phyloP scores from a whole-genome alignment of 2,113 vertebrate genomes.

The Campylomormyrus numenius region DNA sequence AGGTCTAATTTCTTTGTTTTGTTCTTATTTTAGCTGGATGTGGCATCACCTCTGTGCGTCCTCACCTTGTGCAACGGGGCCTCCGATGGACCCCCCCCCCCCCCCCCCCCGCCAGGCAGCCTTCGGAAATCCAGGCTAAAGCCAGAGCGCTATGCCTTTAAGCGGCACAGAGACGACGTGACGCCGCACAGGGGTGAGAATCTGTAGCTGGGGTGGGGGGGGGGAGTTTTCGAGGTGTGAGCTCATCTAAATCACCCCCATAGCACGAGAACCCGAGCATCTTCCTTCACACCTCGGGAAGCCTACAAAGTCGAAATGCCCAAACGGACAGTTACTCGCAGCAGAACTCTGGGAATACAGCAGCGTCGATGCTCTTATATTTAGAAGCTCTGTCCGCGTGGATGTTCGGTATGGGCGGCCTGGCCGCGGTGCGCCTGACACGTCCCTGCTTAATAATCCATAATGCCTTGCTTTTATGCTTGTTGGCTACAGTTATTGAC shows the following conservation, averaged over 20 bases:
- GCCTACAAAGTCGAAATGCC: background rate
- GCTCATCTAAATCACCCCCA: background rate
- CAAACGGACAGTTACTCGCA: background rate
- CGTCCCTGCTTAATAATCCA: background rate
- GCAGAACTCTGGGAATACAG: background rate
- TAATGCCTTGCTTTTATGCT: background rate
- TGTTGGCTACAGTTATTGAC: background rate
- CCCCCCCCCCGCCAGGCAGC: background rate
- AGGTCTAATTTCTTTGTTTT: background rate
- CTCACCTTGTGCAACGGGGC: background rate
- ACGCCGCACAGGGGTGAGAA: background rate
- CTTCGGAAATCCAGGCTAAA: background rate
- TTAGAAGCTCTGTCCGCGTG: background rate
- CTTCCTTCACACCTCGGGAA: background rate
- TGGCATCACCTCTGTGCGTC: background rate
- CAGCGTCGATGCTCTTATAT: background rate
- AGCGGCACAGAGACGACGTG: background rate
- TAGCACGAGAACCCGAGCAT: background rate
- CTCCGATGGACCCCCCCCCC: background rate
- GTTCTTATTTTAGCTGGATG: background rate
- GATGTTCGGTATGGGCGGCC: background rate
- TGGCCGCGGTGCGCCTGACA: background rate
- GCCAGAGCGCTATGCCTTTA: background rate
- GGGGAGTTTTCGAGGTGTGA: background rate
- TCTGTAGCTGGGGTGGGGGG: background rate